These are phyloP conservation scores for Anoplolepis gracilipes DNA, from an alignment of 1,140 invertebrate species.

Conservation along the genomic window DNA sequence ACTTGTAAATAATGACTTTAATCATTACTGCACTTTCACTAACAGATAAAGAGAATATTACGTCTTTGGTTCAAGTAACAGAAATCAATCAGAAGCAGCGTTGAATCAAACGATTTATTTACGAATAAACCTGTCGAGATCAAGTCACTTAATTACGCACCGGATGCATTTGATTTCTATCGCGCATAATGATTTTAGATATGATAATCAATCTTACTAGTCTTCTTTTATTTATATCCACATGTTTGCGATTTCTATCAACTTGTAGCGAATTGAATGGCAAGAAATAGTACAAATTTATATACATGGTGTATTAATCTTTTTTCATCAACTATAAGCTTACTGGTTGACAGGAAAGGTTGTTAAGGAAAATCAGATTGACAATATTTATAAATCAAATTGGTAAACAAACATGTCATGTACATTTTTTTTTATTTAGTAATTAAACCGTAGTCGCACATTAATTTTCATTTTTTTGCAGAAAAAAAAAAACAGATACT, in stretches of 20 bases:
- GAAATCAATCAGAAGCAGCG: neutral
- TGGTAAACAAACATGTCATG: neutral
- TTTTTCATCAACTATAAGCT: neutral
- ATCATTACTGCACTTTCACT: slow-evolving; percentile 25
- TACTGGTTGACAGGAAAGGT: neutral
- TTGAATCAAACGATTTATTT: slow-evolving; percentile 19
- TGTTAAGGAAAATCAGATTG: neutral
- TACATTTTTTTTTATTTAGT: neutral
- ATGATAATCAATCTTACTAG: neutral
- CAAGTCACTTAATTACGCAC: slow-evolving; percentile 6
- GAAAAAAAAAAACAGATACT: too few relatives aligned
- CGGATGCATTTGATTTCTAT: slow-evolving; percentile 23
- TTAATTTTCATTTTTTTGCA: too few relatives aligned
- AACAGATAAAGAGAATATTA: neutral
- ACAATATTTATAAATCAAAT: neutral
- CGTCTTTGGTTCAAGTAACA: neutral
- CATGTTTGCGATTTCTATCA: neutral
- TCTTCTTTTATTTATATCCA: neutral
- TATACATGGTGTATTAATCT: neutral
- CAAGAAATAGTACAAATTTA: neutral
- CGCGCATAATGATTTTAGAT: neutral
- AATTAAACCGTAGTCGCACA: neutral
- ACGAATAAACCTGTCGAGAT: neutral
- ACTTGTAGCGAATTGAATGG: neutral
- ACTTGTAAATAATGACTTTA: neutral